phyloP scores from a whole-genome alignment of 53 echinoderm and acorn worm species.

The Henricia sp. region DNA sequence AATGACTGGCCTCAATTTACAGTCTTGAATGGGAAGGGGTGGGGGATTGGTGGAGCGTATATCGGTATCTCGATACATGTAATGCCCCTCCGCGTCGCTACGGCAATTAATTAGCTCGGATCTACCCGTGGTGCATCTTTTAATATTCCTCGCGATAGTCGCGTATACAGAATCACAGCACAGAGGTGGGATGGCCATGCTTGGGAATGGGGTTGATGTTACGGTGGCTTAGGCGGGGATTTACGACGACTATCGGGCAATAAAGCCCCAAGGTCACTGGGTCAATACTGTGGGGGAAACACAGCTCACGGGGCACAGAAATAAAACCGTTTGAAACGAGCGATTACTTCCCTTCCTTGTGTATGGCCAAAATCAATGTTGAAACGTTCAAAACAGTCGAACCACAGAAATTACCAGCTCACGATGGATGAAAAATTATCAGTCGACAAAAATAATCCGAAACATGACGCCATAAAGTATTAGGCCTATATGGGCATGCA shows the following conservation, averaged over 20 bases:
- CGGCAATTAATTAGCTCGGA: conserved; percentile 40
- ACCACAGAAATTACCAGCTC: too few relatives aligned
- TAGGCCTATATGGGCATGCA: too few relatives aligned
- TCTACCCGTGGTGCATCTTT: not conserved
- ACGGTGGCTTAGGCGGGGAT: conserved; percentile 7
- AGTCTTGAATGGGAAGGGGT: conserved; percentile 2
- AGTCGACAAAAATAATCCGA: too few relatives aligned
- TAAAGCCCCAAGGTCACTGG: conserved; percentile 14
- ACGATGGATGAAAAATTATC: too few relatives aligned
- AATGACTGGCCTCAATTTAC: not conserved
- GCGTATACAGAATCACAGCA: not conserved
- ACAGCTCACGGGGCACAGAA: not conserved
- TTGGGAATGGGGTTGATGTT: not conserved
- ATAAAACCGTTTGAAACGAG: not conserved
- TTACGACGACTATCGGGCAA: conserved; percentile 27
- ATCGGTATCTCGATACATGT: conserved; percentile 5
- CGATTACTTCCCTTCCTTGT: too few relatives aligned
- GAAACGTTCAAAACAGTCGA: too few relatives aligned
- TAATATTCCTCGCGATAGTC: not conserved
- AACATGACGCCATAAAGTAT: too few relatives aligned
- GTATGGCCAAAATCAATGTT: too few relatives aligned
- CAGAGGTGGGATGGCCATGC: not conserved
- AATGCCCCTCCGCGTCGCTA: conserved; percentile 20
- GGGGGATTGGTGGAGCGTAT: conserved; percentile 8
- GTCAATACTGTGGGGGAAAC: conserved; percentile 4